These are phyloP conservation scores for Crenuchus spilurus DNA, from an alignment of 2,797 vertebrate species.

Conservation along the genomic window DNA sequence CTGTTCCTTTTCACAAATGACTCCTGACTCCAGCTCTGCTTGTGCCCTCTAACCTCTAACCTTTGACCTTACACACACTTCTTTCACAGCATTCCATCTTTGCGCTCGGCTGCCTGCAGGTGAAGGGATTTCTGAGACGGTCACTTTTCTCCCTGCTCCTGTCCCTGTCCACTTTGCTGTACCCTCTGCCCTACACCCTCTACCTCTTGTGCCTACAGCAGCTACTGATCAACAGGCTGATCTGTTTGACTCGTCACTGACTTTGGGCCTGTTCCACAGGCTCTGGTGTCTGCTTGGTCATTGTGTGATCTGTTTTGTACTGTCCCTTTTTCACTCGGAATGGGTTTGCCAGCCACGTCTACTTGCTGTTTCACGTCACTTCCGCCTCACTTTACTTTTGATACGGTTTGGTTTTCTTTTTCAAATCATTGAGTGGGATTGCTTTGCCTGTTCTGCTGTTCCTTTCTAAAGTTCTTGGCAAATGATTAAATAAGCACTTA, in stretches of 20 bases:
- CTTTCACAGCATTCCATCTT: conserved; percentile 63
- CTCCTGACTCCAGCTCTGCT: conserved; percentile 59
- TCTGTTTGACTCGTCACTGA: conserved; percentile 73
- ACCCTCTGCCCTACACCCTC: not conserved
- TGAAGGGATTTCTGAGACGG: conserved; percentile 53
- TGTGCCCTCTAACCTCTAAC: conserved; percentile 81
- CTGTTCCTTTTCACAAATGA: conserved; percentile 60
- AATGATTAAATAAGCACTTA: not conserved
- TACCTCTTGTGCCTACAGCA: conserved; percentile 50
- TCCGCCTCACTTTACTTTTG: conserved; percentile 75
- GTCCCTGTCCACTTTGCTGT: conserved; percentile 34
- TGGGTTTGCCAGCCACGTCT: conserved; percentile 70
- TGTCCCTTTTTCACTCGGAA: conserved; percentile 67
- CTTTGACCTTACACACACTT: conserved; percentile 64
- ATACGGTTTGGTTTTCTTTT: conserved; percentile 60
- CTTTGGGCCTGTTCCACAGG: conserved; percentile 63
- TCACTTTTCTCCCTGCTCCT: conserved; percentile 42
- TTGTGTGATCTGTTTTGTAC: conserved; percentile 66
- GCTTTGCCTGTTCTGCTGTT: conserved; percentile 70
- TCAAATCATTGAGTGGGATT: conserved; percentile 59
- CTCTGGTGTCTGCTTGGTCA: conserved; percentile 72
- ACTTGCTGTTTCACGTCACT: conserved; percentile 70
- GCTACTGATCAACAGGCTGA: conserved; percentile 69
- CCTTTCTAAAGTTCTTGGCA: conserved; percentile 16
- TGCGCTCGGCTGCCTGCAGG: conserved; percentile 62